Percentiles rank a stretch among this genome's conserved stretches.
phyloP scores from a whole-genome alignment of 2,888 invertebrate species.

The Amaurobius ferox region DNA sequence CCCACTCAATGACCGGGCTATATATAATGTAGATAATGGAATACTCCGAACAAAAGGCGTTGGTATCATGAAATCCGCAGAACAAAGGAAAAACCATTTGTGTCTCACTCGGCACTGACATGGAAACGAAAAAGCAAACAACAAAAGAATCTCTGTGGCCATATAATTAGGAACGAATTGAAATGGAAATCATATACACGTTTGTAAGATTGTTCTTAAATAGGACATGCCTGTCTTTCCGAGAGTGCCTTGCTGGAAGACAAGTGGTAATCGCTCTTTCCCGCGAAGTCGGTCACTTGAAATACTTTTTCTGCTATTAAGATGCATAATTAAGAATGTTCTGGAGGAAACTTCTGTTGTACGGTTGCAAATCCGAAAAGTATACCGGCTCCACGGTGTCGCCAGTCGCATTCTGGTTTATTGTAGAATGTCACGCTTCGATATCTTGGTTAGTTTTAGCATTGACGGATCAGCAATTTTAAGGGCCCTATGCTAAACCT shows the following conservation, averaged over 20 bases:
- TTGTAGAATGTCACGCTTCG: neutral
- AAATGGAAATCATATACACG: conserved; percentile 39
- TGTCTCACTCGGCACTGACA: conserved; percentile 17
- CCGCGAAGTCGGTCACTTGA: conserved; percentile 2
- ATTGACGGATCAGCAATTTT: no score
- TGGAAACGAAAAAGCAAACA: conserved; percentile 17
- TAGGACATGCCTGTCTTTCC: conserved; percentile 44
- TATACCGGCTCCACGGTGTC: neutral
- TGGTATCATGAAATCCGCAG: conserved; percentile 16
- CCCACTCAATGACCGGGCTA: neutral
- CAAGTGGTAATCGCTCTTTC: conserved; percentile 27
- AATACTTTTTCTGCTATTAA: conserved; percentile 4
- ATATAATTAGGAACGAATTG: conserved; percentile 41
- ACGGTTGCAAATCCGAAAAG: neutral
- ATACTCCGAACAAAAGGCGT: conserved; percentile 24
- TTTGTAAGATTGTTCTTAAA: conserved; percentile 53
- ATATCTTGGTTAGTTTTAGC: no score
- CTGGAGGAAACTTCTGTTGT: conserved; percentile 2
- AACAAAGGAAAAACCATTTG: conserved; percentile 30
- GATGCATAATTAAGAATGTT: neutral
- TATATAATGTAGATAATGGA: conserved; percentile 33
- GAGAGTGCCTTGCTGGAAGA: neutral
- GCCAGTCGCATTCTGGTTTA: neutral
- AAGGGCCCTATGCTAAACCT: no score
- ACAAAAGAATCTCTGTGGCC: conserved; percentile 32